These are phyloP conservation scores for Selene dorsalis DNA, from an alignment of 2,797 vertebrate species.

Conservation along the genomic window DNA sequence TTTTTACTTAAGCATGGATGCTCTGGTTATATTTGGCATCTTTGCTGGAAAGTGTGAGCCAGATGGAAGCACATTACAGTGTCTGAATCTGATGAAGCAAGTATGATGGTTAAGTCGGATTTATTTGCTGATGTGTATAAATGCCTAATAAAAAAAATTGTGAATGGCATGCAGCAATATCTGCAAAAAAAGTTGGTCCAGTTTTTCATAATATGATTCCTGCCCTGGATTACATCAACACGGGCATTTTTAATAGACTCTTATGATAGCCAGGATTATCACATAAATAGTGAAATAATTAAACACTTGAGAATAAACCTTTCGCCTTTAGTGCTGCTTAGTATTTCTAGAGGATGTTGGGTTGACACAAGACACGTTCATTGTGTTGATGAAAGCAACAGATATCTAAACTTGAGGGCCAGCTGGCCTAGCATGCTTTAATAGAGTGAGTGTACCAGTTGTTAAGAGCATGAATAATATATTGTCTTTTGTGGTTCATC, in stretches of 20 bases:
- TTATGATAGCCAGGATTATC: constrained; percentile 40
- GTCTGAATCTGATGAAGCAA: constrained; percentile 71
- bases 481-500: constrained; percentile 75
- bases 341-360: constrained; percentile 34
- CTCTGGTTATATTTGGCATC: constrained; percentile 78
- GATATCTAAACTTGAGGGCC: constrained; percentile 38
- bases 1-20: constrained; percentile 72
- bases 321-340: constrained; percentile 27
- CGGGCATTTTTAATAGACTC: constrained; percentile 26
- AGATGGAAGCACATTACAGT: constrained; percentile 78
- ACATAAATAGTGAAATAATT: constrained; percentile 57
- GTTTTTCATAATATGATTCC: constrained; percentile 38
- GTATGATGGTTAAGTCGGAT: constrained; percentile 65
- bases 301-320: constrained; percentile 54
- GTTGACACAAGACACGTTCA: constrained; percentile 30
- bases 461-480: constrained; percentile 73
- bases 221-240: constrained; percentile 32
- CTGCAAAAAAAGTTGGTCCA: constrained; percentile 39
- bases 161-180: constrained; percentile 60
- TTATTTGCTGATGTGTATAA: constrained; percentile 74
- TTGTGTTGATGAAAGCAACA: constrained; percentile 51
- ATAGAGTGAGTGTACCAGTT: constrained; percentile 52
- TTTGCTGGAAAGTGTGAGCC: constrained; percentile 76
- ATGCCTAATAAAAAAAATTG: constrained; percentile 54
- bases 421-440: constrained; percentile 30